Evolutionary conservation across 2,113 vertebrate genomes (phyloP).

Genomic region (Aldabrachelys gigantea): DNA sequence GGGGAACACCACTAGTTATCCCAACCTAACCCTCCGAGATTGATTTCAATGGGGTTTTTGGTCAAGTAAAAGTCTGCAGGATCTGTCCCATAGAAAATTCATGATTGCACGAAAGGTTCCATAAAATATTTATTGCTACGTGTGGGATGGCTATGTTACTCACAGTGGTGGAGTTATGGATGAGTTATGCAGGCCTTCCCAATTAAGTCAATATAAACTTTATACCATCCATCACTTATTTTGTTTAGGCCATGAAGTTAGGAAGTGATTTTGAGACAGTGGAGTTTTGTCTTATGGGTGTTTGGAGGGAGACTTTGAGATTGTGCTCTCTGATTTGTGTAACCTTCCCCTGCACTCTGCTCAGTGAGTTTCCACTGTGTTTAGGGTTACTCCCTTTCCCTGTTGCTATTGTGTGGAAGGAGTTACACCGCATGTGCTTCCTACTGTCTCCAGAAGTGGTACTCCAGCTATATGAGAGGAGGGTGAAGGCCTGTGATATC

Average conservation of each 20-base stretch:
- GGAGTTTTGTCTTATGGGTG: neutral
- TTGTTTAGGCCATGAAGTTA: neutral
- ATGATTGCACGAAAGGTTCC: slow-evolving; percentile 58
- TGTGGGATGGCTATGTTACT: slow-evolving; percentile 1
- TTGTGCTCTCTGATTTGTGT: neutral
- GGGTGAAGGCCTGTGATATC: neutral
- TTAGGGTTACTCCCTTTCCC: neutral
- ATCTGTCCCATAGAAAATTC: neutral
- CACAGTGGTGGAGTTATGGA: neutral
- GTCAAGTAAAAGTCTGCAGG: slow-evolving; percentile 21
- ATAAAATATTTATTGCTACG: neutral
- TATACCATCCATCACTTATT: neutral
- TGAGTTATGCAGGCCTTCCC: slow-evolving; percentile 27
- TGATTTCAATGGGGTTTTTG: slow-evolving; percentile 57
- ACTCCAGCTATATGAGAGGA: neutral
- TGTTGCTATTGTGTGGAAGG: neutral
- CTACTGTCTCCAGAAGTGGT: neutral
- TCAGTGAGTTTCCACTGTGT: neutral
- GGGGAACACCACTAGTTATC: too few species aligned
- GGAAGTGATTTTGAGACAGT: neutral
- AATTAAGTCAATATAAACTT: neutral
- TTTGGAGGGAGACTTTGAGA: neutral
- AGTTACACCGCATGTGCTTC: neutral
- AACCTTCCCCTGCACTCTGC: neutral
- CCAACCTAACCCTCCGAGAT: slow-evolving; percentile 17